Evolutionary conservation across 2,888 invertebrate species (phyloP).

Genomic region (Steinernema hermaphroditum): DNA sequence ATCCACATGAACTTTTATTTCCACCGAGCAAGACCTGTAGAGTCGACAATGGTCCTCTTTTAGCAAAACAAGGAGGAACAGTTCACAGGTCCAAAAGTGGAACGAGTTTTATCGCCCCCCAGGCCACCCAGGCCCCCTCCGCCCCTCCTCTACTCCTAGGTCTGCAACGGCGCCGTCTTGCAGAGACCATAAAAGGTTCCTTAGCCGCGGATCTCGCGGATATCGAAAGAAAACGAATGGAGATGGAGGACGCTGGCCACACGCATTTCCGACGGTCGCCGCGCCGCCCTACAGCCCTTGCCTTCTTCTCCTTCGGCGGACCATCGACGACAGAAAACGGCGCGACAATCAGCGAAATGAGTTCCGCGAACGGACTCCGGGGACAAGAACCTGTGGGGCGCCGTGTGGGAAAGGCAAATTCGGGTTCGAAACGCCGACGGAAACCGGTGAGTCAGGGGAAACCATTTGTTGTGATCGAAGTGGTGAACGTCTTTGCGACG

Average conservation of each 20-base stretch:
- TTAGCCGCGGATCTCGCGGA: neutral
- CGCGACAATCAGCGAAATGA: slow-evolving; percentile 27
- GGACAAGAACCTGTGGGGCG: neutral
- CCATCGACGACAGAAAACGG: neutral
- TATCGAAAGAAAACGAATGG: slow-evolving; percentile 1
- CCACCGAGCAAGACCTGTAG: no score
- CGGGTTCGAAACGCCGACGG: slow-evolving; percentile 12
- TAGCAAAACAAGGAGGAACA: no score
- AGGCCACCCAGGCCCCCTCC: no score
- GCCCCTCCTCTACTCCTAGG: no score
- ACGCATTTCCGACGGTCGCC: slow-evolving; percentile 11
- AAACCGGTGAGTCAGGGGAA: neutral
- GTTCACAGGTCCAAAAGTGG: no score
- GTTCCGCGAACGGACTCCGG: neutral
- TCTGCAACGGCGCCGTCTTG: neutral
- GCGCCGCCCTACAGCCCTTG: neutral
- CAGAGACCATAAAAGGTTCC: slow-evolving; percentile 1
- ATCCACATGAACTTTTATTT: no score
- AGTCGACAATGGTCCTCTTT: no score
- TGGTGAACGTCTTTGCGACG: neutral
- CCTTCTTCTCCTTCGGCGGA: neutral
- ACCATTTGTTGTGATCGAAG: neutral
- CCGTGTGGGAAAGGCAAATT: slow-evolving; percentile 12
- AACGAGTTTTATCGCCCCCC: no score
- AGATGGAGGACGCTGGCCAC: no score